Conservation (phyloP, 2,888 invertebrate genomes). For the Caenorhabditis becei region DNA sequence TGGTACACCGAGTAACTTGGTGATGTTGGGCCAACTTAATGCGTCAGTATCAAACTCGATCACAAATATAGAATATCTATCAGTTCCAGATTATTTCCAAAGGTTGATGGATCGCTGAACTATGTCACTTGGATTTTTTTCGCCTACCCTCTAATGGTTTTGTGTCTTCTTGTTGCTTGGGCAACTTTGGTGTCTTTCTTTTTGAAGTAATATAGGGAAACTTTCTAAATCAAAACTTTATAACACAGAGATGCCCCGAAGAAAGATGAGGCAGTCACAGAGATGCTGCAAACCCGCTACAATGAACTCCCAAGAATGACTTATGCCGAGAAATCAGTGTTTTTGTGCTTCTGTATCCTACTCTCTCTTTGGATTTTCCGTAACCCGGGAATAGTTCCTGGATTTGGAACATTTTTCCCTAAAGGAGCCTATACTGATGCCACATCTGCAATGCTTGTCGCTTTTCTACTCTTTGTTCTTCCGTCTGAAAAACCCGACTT, state of each 20-base stretch:
- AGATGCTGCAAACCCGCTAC: slow-evolving; percentile 72
- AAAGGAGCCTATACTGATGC: slow-evolving; percentile 82
- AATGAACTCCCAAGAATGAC: slow-evolving; percentile 77
- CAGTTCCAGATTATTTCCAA: slow-evolving; percentile 75
- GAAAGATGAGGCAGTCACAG: slow-evolving; percentile 72
- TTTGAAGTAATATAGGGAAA: slow-evolving; percentile 43
- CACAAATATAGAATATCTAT: too few relatives aligned
- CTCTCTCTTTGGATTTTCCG: slow-evolving; percentile 92
- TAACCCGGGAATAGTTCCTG: slow-evolving; percentile 89
- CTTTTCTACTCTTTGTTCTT: slow-evolving; percentile 89
- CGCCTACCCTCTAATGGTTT: slow-evolving; percentile 74
- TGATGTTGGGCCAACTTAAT: slow-evolving; percentile 76
- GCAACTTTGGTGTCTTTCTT: slow-evolving; percentile 67
- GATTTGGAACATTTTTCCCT: slow-evolving; percentile 63
- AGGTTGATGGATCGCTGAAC: slow-evolving; percentile 73
- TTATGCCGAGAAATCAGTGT: slow-evolving; percentile 75
- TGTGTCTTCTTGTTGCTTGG: slow-evolving; percentile 74
- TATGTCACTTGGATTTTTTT: slow-evolving; percentile 79
- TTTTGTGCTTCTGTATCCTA: slow-evolving; percentile 87
- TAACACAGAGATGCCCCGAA: slow-evolving; percentile 70
- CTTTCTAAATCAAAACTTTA: slow-evolving; percentile 3
- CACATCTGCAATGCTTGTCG: slow-evolving; percentile 88
- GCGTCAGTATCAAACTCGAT: slow-evolving; percentile 72
- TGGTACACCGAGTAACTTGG: slow-evolving; percentile 79
- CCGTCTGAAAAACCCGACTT: slow-evolving; percentile 86